Percentiles rank a stretch among this genome's conserved stretches.
Conservation (phyloP, 2,113 vertebrate species). For the Cyprinodon brontotheroides region DNA sequence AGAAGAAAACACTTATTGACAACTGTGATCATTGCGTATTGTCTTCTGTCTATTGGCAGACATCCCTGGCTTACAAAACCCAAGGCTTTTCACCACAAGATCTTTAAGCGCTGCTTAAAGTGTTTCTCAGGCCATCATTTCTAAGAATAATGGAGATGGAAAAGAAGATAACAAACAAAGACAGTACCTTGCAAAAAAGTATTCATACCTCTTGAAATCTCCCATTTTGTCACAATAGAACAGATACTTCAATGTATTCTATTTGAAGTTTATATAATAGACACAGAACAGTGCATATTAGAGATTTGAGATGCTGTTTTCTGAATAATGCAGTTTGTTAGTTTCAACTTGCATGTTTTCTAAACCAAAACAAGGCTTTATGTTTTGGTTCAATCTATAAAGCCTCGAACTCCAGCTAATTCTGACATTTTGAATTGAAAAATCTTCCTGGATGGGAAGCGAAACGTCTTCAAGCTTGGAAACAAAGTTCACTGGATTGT, state of each 20-base stretch:
- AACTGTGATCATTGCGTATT: conserved; percentile 44
- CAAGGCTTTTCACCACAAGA: conserved; percentile 48
- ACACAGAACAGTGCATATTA: not conserved
- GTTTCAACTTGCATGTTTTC: no score
- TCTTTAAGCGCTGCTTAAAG: conserved; percentile 31
- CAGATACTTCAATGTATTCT: not conserved
- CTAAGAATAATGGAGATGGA: conserved; percentile 4
- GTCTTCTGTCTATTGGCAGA: conserved; percentile 43
- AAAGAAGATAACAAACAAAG: not conserved
- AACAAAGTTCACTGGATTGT: no score
- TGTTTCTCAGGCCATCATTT: conserved; percentile 25
- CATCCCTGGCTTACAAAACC: conserved; percentile 27
- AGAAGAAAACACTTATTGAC: conserved; percentile 54
- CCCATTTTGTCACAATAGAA: not conserved
- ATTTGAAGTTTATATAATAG: not conserved
- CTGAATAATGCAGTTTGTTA: no score
- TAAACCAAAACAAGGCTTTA: no score
- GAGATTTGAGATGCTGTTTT: not conserved
- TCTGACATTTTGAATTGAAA: no score
- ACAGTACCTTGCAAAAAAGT: not conserved
- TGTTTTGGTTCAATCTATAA: no score
- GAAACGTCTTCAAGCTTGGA: no score
- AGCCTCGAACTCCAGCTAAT: no score
- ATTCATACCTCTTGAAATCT: not conserved
- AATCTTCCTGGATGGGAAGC: no score